A percentile compares a stretch with the other conserved stretches of the same genome.
Conservation (phyloP, 2,888 invertebrate genomes). For the Malthinus seriepunctatus region DNA sequence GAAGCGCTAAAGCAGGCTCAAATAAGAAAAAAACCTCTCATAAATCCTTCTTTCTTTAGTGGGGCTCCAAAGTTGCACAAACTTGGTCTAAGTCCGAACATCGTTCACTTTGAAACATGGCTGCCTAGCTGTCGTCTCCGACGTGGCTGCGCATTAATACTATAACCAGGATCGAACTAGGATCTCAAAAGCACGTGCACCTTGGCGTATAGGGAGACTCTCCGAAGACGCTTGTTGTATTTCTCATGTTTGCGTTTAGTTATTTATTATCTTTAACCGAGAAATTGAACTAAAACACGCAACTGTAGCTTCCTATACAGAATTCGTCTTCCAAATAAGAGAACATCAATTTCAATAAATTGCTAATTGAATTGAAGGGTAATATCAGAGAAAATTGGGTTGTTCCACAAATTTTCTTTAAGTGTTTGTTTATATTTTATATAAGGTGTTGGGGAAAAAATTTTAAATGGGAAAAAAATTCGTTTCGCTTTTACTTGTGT, state of each 20-base stretch:
- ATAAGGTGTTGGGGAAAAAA: not conserved
- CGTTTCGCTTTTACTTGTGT: slow-evolving; percentile 5
- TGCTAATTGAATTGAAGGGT: slow-evolving; percentile 10
- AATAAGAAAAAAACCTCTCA: slow-evolving; percentile 48
- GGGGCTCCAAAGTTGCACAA: slow-evolving; percentile 52
- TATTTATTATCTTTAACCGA: slow-evolving; percentile 27
- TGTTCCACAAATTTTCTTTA: not conserved
- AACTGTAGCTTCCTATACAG: slow-evolving; percentile 22
- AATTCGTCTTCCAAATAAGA: slow-evolving; percentile 17
- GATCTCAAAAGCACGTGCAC: slow-evolving; percentile 37
- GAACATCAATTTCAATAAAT: slow-evolving; percentile 15
- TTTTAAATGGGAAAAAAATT: not conserved
- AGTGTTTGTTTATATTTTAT: not conserved
- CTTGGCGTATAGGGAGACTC: slow-evolving; percentile 1
- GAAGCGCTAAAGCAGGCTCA: slow-evolving; percentile 43
- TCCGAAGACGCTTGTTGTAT: slow-evolving; percentile 25
- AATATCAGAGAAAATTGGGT: not conserved
- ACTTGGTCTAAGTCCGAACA: slow-evolving; percentile 55
- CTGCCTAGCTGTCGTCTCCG: slow-evolving; percentile 50
- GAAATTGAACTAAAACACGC: slow-evolving; percentile 26
- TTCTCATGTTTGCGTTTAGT: slow-evolving; percentile 27
- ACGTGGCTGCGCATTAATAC: slow-evolving; percentile 53
- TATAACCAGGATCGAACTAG: slow-evolving; percentile 39
- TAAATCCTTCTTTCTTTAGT: slow-evolving; percentile 54
- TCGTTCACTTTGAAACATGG: slow-evolving; percentile 56